A percentile compares a stretch with the other conserved stretches of the same genome.
These are phyloP conservation scores for Laothoe populi DNA, from an alignment of 2,888 invertebrate genomes.

Conservation along the genomic window DNA sequence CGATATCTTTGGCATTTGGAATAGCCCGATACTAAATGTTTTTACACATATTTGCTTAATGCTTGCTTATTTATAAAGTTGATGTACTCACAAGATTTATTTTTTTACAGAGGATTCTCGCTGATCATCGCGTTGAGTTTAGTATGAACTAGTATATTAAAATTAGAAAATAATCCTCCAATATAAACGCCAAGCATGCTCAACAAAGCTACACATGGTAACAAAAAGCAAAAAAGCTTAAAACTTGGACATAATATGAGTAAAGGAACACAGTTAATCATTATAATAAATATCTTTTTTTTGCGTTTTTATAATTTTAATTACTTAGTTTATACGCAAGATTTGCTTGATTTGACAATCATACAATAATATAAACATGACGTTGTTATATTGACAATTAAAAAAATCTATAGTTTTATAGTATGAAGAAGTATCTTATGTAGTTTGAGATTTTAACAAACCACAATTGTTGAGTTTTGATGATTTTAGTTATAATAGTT, in stretches of 20 bases:
- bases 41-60: too few relatives aligned
- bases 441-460: too few relatives aligned
- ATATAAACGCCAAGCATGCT: slow-evolving; percentile 54
- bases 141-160: slow-evolving; percentile 43
- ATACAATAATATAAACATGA: too few relatives aligned
- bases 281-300: slow-evolving; percentile 23
- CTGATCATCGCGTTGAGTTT: slow-evolving; percentile 47
- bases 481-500: too few relatives aligned
- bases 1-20: slow-evolving; percentile 10
- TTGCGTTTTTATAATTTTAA: neutral
- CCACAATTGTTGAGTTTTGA: too few relatives aligned
- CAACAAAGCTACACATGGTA: slow-evolving; percentile 56
- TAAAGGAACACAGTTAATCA: slow-evolving; percentile 53
- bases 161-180: slow-evolving; percentile 47
- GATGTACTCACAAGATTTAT: too few relatives aligned
- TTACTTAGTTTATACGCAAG: neutral
- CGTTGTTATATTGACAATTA: too few relatives aligned
- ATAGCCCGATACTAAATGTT: too few relatives aligned
- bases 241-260: slow-evolving; percentile 55
- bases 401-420: too few relatives aligned
- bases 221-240: slow-evolving; percentile 60
- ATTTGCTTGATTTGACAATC: too few relatives aligned
- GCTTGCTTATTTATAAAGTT: too few relatives aligned
- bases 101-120: slow-evolving; percentile 11
- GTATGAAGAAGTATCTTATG: too few relatives aligned